Evolutionary conservation across 2,888 invertebrate genomes (phyloP).

Genomic region (Drosophila lutescens): DNA sequence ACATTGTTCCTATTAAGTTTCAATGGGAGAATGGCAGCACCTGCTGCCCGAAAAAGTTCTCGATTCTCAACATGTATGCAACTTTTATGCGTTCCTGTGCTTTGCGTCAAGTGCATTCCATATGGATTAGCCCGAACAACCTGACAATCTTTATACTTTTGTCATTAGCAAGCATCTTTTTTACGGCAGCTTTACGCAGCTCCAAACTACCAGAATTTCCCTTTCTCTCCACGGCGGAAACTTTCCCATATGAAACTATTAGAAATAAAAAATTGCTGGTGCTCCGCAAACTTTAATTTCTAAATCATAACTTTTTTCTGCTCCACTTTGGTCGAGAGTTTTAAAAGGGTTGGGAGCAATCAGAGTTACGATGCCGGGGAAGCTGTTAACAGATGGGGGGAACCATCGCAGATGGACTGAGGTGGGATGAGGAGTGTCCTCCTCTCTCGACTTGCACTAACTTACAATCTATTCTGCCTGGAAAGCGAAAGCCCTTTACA

Average conservation of each 20-base stretch:
- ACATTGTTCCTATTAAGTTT: not conserved
- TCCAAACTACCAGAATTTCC: constrained; percentile 11
- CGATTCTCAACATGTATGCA: constrained; percentile 22
- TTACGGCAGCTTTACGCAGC: constrained; percentile 33
- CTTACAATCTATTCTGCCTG: constrained; percentile 2
- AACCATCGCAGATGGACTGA: constrained; percentile 4
- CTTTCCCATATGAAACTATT: constrained; percentile 33
- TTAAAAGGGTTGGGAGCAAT: constrained; percentile 2
- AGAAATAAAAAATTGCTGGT: constrained; percentile 18
- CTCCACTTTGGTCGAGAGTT: constrained; percentile 48
- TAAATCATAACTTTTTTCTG: constrained; percentile 72
- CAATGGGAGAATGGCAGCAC: constrained; percentile 3
- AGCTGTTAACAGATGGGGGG: constrained; percentile 34
- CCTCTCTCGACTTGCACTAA: constrained; percentile 6
- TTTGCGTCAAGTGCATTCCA: constrained; percentile 37
- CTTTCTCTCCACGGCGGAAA: constrained; percentile 8
- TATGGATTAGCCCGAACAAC: constrained; percentile 57
- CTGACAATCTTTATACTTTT: constrained; percentile 61
- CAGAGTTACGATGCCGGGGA: constrained; percentile 2
- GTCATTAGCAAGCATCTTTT: constrained; percentile 62
- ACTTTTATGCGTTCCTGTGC: constrained; percentile 43
- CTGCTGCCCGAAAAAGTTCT: constrained; percentile 45
- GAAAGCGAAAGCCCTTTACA: constrained; percentile 15
- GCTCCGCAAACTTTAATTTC: constrained; percentile 70
- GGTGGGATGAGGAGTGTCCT: not conserved